phyloP scores from a whole-genome alignment of 2,797 vertebrate species.

The Scomberomorus guttatus region DNA sequence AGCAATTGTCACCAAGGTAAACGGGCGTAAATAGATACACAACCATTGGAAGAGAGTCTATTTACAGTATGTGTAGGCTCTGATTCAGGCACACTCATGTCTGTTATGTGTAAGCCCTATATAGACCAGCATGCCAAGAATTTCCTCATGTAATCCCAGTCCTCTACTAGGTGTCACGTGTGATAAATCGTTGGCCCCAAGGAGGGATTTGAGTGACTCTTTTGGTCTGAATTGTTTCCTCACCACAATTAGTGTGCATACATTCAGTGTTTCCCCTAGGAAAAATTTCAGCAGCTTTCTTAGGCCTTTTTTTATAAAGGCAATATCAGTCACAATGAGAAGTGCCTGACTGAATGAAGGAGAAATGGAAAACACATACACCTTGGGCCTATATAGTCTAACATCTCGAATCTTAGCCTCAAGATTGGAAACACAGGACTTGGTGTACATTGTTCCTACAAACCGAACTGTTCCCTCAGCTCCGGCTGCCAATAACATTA shows the following conservation, averaged over 20 bases:
- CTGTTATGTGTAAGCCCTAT: constrained; percentile 34
- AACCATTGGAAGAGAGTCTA: constrained; percentile 25
- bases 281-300: neutral
- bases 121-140: constrained; percentile 58
- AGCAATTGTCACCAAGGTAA: neutral
- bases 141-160: constrained; percentile 51
- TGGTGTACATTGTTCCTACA: constrained; percentile 13
- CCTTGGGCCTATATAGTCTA: neutral
- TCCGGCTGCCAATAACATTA: constrained; percentile 9
- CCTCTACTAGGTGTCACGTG: constrained; percentile 26
- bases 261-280: neutral
- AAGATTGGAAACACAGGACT: constrained; percentile 11
- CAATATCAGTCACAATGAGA: neutral
- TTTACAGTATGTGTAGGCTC: constrained; percentile 48
- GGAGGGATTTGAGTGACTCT: constrained; percentile 29
- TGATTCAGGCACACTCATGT: constrained; percentile 29
- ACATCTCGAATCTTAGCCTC: constrained; percentile 12
- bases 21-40: neutral
- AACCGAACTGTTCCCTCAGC: constrained; percentile 18
- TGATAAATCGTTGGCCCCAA: constrained; percentile 26
- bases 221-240: constrained; percentile 26
- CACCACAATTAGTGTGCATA: neutral
- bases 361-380: constrained; percentile 2
- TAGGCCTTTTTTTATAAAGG: neutral
- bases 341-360: constrained; percentile 6